Base-by-base conservation (phyloP, 2,888 invertebrate genomes). In the Rapana venosa region DNA sequence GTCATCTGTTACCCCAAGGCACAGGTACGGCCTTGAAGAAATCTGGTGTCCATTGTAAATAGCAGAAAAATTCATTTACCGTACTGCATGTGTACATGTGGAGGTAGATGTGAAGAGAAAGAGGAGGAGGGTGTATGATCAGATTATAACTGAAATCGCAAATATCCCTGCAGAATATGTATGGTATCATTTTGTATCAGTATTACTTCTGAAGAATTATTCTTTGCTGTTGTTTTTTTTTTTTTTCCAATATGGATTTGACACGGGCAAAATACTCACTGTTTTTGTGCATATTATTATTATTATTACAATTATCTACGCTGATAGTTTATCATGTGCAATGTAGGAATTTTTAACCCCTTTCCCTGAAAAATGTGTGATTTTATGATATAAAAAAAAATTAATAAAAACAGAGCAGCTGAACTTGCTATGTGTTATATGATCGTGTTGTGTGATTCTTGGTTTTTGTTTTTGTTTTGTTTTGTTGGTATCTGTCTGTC, bases 261-360 rank as follows among this genome's bases (percentile, higher is more conserved):
- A 83, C 47, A 47, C 20, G 22, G 20, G 36, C 47, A 13, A 83
- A 47, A 83, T 83, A 83, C 81, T 83, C 81, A 36, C 81, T 47
- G 81, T 36, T 79, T 20, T 83, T 83, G 81, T 83, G 81, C 36
- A 83, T 83, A 83, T 15, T 83, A 47, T 47, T 47, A 47, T 47
- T 47, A 47, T 47, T 47, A 47, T 47, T 47, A 47, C 8, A 47
- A 47, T 47, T 47, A 47, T 47, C 20, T 47, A 47, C 47, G 47
- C 30, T 30, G 22, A 13, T 47, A 83, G 81, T 47, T 30, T 20
- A 47, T 83, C 47, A 83, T 83, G 81, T 83, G 81, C 81, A 83
- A 83, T 83, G 81, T 83, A 47, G 36, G 6, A 20, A 13, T 36
- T 47, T 47, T 83, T 83, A 26, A 22, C 26, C 26, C 66, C 30